Conservation (phyloP, 2,113 vertebrate species). For the Camelus dromedarius region DNA sequence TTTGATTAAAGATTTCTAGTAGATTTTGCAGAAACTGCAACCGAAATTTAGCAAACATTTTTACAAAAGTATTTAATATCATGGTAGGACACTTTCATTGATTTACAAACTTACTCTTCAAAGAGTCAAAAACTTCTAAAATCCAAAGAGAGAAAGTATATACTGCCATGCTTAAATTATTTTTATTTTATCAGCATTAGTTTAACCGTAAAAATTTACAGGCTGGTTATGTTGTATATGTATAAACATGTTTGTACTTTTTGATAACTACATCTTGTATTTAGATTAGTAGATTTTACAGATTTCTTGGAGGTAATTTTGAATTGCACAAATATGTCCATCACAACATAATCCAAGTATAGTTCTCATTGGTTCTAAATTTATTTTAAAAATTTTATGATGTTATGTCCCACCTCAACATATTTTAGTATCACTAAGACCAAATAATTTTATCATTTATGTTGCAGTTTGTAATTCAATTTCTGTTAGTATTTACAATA, state of each 20-base stretch:
- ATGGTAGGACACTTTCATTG: background rate
- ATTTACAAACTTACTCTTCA: constrained; percentile 17
- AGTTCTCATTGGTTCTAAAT: background rate
- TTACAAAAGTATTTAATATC: background rate
- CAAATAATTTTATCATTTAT: constrained; percentile 16
- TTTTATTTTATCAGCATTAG: constrained; percentile 41
- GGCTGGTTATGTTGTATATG: background rate
- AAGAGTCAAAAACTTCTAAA: constrained; percentile 13
- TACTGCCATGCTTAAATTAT: background rate
- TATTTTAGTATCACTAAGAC: constrained; percentile 14
- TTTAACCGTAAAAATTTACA: constrained; percentile 1
- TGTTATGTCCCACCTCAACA: background rate
- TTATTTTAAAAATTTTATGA: constrained; percentile 34
- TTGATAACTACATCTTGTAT: background rate
- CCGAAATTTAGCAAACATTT: background rate
- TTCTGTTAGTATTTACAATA: background rate
- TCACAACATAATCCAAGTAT: background rate
- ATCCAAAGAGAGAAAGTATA: background rate
- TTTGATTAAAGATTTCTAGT: constrained; percentile 28
- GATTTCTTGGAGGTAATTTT: background rate
- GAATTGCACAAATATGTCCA: background rate
- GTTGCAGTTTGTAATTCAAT: background rate
- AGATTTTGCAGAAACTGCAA: background rate
- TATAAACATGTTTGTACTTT: constrained; percentile 17
- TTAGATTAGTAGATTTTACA: background rate